Conservation (phyloP, 2,888 invertebrate species). For the Hyalella azteca region DNA sequence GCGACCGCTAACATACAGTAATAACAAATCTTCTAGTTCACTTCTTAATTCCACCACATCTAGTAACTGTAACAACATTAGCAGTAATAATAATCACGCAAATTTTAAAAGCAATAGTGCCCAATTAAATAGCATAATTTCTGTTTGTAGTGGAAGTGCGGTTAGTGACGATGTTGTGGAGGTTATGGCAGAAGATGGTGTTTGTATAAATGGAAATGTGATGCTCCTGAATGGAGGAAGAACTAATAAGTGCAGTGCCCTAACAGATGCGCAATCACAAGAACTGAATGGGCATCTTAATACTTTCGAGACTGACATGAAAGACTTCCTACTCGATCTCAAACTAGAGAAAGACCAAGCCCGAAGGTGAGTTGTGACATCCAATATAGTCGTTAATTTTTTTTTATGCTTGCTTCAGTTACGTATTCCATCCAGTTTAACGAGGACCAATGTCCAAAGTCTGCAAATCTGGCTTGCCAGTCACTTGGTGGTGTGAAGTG, state of each 20-base stretch:
- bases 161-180: slow-evolving; percentile 41
- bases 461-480: too few relatives aligned
- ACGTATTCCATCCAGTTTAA: too few relatives aligned
- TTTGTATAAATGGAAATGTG: background rate
- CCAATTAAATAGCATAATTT: background rate
- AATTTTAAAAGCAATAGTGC: slow-evolving; percentile 9
- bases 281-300: slow-evolving; percentile 55
- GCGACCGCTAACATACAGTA: background rate
- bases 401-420: too few relatives aligned
- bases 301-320: slow-evolving; percentile 55
- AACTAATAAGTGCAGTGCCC: slow-evolving; percentile 38
- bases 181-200: slow-evolving; percentile 33
- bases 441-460: too few relatives aligned
- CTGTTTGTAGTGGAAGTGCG: slow-evolving; percentile 2
- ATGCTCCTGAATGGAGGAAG: background rate
- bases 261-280: slow-evolving; percentile 46
- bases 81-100: background rate
- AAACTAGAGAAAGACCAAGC: slow-evolving; percentile 55
- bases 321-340: slow-evolving; percentile 50
- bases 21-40: background rate
- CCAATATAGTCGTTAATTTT: too few relatives aligned
- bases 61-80: slow-evolving; percentile 22
- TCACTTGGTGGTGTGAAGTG: too few relatives aligned
- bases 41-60: background rate
- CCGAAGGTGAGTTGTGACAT: slow-evolving; percentile 51